phyloP scores from a whole-genome alignment of 2,113 vertebrate genomes.

The Phasianus colchicus region DNA sequence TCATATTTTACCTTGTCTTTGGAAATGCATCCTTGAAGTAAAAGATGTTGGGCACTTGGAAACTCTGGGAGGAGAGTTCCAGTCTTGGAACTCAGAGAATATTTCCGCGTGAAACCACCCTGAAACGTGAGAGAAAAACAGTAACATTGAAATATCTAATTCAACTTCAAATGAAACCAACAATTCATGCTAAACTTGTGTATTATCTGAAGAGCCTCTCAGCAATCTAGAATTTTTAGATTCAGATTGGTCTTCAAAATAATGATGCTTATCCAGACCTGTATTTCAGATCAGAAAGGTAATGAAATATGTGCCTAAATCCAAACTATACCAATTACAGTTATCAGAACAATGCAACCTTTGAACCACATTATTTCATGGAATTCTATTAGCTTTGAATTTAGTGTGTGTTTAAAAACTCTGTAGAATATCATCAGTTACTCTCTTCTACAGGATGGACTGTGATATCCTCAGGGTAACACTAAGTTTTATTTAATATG shows the following conservation, averaged over 20 bases:
- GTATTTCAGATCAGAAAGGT: not conserved
- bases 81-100: conserved; percentile 97
- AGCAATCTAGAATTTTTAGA: not conserved
- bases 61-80: conserved; percentile 97
- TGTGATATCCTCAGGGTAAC: not conserved
- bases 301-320: not conserved
- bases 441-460: not conserved
- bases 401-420: not conserved
- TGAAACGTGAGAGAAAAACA: conserved; percentile 65
- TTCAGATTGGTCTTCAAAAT: not conserved
- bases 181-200: not conserved
- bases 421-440: not conserved
- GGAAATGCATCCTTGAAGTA: conserved; percentile 90
- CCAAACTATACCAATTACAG: not conserved
- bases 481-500: not conserved
- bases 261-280: not conserved
- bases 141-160: not conserved
- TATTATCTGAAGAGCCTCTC: not conserved
- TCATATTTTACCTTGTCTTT: conserved; percentile 91
- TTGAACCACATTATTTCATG: not conserved
- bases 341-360: not conserved
- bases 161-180: not conserved
- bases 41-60: conserved; percentile 92
- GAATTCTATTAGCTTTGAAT: not conserved
- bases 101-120: conserved; percentile 98